These are phyloP conservation scores for Cephus nigrinus DNA, from an alignment of 2,888 invertebrate species.

Conservation along the genomic window DNA sequence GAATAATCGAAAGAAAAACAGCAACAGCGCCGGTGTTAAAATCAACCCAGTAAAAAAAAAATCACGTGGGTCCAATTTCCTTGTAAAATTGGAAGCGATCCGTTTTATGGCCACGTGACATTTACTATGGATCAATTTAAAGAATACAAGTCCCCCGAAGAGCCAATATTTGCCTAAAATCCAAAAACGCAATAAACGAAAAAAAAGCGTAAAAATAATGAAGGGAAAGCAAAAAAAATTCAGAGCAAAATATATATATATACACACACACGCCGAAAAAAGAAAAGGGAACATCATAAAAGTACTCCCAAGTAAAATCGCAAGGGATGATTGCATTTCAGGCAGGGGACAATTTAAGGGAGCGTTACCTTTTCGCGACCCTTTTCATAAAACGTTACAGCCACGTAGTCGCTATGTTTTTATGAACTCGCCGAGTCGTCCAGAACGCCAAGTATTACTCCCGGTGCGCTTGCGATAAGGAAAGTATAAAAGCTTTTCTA, in stretches of 20 bases:
- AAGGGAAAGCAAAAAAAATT: not conserved
- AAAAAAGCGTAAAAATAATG: not conserved
- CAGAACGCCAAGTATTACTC: not conserved
- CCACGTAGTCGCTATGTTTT: constrained; percentile 35
- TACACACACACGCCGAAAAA: not conserved
- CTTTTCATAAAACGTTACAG: constrained; percentile 22
- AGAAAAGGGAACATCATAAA: not conserved
- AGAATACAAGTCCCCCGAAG: not conserved
- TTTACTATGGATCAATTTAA: not conserved
- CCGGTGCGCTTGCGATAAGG: constrained; percentile 39
- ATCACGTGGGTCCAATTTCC: too few relatives aligned
- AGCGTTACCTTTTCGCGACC: constrained; percentile 15
- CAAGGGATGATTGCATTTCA: constrained; percentile 13
- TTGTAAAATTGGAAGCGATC: not conserved
- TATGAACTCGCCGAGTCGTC: constrained; percentile 20
- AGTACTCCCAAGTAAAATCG: not conserved
- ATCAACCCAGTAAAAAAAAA: not conserved
- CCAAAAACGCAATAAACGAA: not conserved
- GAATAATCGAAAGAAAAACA: not conserved
- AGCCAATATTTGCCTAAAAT: not conserved
- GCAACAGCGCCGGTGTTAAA: not conserved
- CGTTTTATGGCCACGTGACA: not conserved
- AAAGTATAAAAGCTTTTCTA: constrained; percentile 40
- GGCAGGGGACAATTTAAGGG: constrained; percentile 16
- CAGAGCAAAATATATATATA: not conserved